Percentiles rank a stretch among this genome's conserved stretches.
Conservation (phyloP, 2,113 vertebrate genomes). For the Pithys albifrons region DNA sequence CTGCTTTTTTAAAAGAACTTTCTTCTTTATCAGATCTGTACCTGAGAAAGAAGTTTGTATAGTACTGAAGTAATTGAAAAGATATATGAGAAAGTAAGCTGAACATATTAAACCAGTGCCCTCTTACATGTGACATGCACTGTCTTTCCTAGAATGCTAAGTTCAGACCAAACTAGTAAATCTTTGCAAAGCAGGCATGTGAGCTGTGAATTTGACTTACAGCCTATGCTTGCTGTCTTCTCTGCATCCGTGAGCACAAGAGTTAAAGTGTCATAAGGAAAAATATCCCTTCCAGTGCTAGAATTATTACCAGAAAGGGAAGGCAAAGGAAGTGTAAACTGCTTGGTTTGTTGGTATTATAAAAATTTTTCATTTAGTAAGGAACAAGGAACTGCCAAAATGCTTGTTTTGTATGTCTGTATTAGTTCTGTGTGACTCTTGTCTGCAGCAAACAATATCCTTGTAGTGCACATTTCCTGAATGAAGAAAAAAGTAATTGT, state of each 20-base stretch:
- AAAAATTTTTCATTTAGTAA: conserved; percentile 7
- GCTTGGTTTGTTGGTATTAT: background rate
- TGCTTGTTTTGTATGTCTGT: background rate
- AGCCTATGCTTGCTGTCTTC: background rate
- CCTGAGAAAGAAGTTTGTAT: background rate
- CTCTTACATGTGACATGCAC: background rate
- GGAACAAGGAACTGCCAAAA: background rate
- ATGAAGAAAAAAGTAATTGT: background rate
- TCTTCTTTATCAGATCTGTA: background rate
- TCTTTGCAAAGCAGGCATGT: background rate
- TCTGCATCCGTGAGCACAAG: background rate
- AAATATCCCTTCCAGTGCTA: background rate
- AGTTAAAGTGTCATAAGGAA: background rate
- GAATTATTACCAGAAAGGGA: background rate
- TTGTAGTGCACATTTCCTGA: background rate
- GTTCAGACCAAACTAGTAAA: background rate
- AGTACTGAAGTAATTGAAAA: background rate
- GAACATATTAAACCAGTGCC: background rate
- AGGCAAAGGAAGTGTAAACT: background rate
- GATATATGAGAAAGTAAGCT: background rate
- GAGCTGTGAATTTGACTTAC: background rate
- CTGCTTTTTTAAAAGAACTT: background rate
- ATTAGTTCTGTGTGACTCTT: background rate
- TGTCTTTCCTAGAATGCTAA: background rate
- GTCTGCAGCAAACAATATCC: background rate